Evolutionary conservation across 2,888 invertebrate species (phyloP), one percentile per base, ranked within the genome.

Genomic region (Tachystola acroxantha): DNA sequence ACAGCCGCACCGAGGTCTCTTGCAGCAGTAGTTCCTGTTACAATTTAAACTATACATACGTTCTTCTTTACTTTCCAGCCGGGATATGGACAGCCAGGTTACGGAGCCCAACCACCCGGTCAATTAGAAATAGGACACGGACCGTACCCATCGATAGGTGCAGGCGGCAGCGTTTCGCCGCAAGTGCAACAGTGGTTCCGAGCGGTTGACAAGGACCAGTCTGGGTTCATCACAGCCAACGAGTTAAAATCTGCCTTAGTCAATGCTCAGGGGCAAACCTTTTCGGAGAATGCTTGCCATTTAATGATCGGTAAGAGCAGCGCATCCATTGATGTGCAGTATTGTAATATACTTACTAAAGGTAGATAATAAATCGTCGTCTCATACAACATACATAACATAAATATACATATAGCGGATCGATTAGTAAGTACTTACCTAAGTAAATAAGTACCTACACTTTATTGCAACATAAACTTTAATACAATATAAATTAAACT

Each of bases 231-330:
- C 35, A 91, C 92, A 35, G 90, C 93, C 6, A 45, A 65, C 7
- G 96, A 97, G 77, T 80, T 97, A 10, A 92, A 93, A 70, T 85
- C 91, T 5, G 96, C 96, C 0, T 79, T 97, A 26, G 91, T 95
- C 11, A 96, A 96, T 78, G 95, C 93, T 11, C 94, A 96, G 72
- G 96, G 96, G 9, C 89, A 94, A 52, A 89, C 91, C 42, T 95
- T 95, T 71, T 95, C 95, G 2, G 93, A 94, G 53, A 91, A 90
- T 40, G 93, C 96, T 6, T 96, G 96, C 68, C 91, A 91, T 52
- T 85, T 96, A 16, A 96, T 97, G 96, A 95, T 97, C 52, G 92
- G 93, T 93, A 74, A 64, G 71, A n/a, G n/a, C n/a, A n/a, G n/a
- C n/a, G n/a, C n/a, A n/a, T n/a, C n/a, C 48, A 32, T 35, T n/a